Conservation (phyloP, 53 echinoderm and acorn worm genomes). For the Astropecten irregularis region DNA sequence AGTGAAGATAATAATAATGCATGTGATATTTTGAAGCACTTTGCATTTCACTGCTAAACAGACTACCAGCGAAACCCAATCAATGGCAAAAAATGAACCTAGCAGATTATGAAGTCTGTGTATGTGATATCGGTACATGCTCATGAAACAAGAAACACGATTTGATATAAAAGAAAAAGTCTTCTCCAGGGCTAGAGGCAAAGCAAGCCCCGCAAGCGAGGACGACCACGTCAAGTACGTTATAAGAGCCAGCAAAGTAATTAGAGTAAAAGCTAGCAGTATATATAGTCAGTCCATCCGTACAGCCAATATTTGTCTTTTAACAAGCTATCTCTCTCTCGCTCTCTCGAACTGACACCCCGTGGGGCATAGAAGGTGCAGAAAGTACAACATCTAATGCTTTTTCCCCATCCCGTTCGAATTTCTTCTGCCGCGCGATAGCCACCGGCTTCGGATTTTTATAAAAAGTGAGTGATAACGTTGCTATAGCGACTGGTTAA, state of each 20-base stretch:
- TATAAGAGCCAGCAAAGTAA: neutral
- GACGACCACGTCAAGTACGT: neutral
- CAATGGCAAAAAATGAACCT: too few species aligned
- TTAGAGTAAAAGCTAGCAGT: constrained; percentile 39
- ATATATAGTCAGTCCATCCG: neutral
- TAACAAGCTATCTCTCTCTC: neutral
- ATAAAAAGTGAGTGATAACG: constrained; percentile 52
- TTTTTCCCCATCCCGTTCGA: neutral
- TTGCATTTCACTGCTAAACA: too few species aligned
- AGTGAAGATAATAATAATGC: too few species aligned
- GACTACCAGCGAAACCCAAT: too few species aligned
- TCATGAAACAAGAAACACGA: too few species aligned
- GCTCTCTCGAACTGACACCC: constrained; percentile 7
- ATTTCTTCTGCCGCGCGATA: constrained; percentile 1
- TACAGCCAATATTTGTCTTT: neutral
- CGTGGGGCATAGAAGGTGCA: neutral
- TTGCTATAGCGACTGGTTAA: constrained; percentile 31
- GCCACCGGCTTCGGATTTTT: neutral
- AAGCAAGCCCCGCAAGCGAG: too few species aligned
- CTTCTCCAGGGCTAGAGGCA: too few species aligned
- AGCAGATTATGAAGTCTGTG: too few species aligned
- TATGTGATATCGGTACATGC: too few species aligned
- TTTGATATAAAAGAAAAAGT: too few species aligned
- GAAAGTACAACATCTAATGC: constrained; percentile 34
- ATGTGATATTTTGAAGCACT: too few species aligned